Evolutionary conservation across 1,140 invertebrate species (phyloP).

Genomic region (Drosophila dunni): DNA sequence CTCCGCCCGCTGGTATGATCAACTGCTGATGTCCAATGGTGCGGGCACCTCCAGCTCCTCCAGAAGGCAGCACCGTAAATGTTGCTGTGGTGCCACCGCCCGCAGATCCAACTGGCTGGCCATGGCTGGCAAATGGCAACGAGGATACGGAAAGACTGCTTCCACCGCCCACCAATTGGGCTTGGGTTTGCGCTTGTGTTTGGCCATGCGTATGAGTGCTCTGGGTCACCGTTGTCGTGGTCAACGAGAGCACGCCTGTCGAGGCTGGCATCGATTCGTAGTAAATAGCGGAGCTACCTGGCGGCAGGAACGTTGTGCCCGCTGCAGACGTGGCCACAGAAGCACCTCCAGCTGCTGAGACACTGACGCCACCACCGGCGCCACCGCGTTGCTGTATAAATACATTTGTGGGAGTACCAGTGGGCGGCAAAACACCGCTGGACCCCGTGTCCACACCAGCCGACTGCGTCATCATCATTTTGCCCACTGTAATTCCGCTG

Average conservation of each 20-base stretch:
- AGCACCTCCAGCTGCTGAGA: conserved; percentile 19
- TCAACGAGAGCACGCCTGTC: conserved; percentile 77
- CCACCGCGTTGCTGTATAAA: conserved; percentile 58
- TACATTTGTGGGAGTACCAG: conserved; percentile 47
- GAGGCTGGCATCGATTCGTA: conserved; percentile 83
- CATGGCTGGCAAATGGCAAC: conserved; percentile 67
- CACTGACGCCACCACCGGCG: conserved; percentile 38
- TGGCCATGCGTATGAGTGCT: conserved; percentile 62
- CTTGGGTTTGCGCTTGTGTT: conserved; percentile 67
- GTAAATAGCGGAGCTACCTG: conserved; percentile 77
- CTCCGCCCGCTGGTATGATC: conserved; percentile 64
- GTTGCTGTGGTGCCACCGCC: conserved; percentile 69
- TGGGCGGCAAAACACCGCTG: conserved; percentile 1
- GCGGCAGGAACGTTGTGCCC: conserved; percentile 29
- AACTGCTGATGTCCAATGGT: conserved; percentile 74
- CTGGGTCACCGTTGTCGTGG: conserved; percentile 76
- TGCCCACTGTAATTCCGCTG: conserved; percentile 73
- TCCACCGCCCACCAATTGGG: conserved; percentile 65
- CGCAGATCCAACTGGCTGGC: conserved; percentile 30
- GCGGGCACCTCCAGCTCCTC: conserved; percentile 48
- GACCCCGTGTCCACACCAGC: conserved; percentile 27
- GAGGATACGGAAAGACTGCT: conserved; percentile 70
- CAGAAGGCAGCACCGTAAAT: conserved; percentile 76
- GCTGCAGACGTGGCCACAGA: conserved; percentile 32
- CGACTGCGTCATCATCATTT: conserved; percentile 80